These are phyloP conservation scores for Oncorhynchus nerka DNA, from an alignment of 2,113 vertebrate genomes.

Conservation along the genomic window DNA sequence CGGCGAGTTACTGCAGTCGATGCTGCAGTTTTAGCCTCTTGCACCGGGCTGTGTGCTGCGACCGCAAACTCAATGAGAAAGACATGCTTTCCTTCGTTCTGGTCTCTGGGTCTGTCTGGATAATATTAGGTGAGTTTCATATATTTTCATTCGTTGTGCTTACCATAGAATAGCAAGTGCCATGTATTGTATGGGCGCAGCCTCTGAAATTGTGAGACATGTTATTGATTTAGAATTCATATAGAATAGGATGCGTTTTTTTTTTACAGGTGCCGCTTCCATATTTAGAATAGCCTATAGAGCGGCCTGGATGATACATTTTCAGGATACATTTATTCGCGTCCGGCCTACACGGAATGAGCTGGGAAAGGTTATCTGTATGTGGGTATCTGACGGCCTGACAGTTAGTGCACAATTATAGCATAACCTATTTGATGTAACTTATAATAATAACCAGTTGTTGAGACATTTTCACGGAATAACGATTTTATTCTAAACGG, in stretches of 20 bases:
- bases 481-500: not conserved
- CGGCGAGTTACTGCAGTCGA: constrained; percentile 68
- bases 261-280: too few relatives aligned
- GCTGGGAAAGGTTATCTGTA: too few relatives aligned
- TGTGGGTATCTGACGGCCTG: too few relatives aligned
- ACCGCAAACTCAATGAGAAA: constrained; percentile 71
- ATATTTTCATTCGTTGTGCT: not conserved
- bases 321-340: too few relatives aligned
- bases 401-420: too few relatives aligned
- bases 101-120: constrained; percentile 78
- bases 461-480: too few relatives aligned
- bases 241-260: too few relatives aligned
- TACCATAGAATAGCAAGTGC: not conserved
- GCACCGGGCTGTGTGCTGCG: constrained; percentile 52
- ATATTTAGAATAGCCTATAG: too few relatives aligned
- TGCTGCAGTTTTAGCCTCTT: constrained; percentile 68
- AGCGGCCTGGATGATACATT: too few relatives aligned
- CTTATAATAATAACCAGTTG: too few relatives aligned
- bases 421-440: too few relatives aligned
- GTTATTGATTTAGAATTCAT: too few relatives aligned
- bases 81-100: constrained; percentile 80
- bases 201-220: not conserved
- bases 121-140: constrained; percentile 74
- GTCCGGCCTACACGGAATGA: not conserved
- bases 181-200: not conserved